Evolutionary conservation across 2,888 invertebrate genomes (phyloP), one percentile per base, ranked within the genome.

Genomic region (Bombyx huttoni): DNA sequence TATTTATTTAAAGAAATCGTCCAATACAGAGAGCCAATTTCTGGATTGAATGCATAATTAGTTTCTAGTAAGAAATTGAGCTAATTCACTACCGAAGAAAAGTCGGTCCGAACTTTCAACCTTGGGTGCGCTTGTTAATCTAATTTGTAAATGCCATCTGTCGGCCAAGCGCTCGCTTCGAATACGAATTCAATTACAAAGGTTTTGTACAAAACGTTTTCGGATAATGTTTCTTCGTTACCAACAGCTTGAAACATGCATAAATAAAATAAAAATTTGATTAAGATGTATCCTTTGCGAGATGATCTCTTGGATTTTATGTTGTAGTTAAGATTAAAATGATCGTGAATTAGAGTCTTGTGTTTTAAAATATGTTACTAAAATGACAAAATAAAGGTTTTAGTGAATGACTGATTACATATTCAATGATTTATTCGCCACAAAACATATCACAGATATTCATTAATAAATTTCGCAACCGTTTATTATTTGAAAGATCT

Each of bases 141-240:
- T 75, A 80, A 81, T 79, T 79, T 75, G 67, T 75, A 78, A 75
- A 77, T 74, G 73, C 78, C 79, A 78, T 77, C 78, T 79, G 78
- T 76, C 77, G 64, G 61, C 55, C 60, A 61, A 67, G 58, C 62
- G 64, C 60, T 62, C 60, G 69, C 68, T 68, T 70, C 63, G 62
- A 69, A 69, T 63, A 71, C 64, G 63, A 68, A 76, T 73, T 75
- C 72, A 78, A 75, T 78, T 78, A 77, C 72, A 67, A 64, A 60
- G 63, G 59, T 59, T 60, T 65, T 66, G 62, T 69, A 67, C 67
- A 70, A 70, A 72, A 67, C 63, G 58, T 61, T 63, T 69, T 63
- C 60, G 63, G 51, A 51, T 51, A 47, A 40, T 35, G 51, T 24
- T 45, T 40, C 40, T 40, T 40, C 40, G 40, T 40, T 10, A 40